Conservation (phyloP, 2,888 invertebrate species). For the Agrotis clavis region DNA sequence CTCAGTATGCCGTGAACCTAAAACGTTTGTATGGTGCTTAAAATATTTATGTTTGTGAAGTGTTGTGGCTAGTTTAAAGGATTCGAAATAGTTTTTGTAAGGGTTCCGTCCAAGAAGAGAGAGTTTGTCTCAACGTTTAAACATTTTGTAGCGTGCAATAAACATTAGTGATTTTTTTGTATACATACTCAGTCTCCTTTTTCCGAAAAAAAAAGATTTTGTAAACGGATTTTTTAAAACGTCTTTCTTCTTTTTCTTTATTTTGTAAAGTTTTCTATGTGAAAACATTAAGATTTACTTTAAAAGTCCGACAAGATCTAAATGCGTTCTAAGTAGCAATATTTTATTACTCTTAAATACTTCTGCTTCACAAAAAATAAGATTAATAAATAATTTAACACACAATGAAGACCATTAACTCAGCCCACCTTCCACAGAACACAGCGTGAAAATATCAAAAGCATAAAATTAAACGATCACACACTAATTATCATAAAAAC, state of each 20-base stretch:
- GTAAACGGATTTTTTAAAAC: no score
- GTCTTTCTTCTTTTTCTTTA: no score
- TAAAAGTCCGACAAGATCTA: not conserved
- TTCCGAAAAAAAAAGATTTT: no score
- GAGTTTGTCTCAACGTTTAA: not conserved
- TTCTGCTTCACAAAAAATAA: not conserved
- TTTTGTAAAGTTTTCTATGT: no score
- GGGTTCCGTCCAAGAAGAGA: constrained; percentile 23
- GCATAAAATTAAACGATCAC: constrained; percentile 65
- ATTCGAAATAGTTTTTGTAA: constrained; percentile 25
- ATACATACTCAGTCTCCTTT: no score
- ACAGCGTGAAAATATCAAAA: constrained; percentile 60
- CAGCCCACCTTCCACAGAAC: constrained; percentile 35
- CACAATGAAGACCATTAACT: constrained; percentile 52
- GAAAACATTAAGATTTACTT: not conserved
- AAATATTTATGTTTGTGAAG: constrained; percentile 60
- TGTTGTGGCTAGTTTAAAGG: constrained; percentile 59
- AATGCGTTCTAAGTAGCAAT: constrained; percentile 4
- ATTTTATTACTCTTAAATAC: constrained; percentile 1
- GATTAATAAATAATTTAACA: constrained; percentile 46
- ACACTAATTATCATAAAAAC: constrained; percentile 68
- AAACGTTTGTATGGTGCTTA: constrained; percentile 56
- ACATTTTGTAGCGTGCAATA: not conserved
- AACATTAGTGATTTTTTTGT: no score
- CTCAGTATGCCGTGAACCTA: constrained; percentile 32